Base-by-base conservation (phyloP, 2,888 invertebrate genomes). In the Acanthopleura granulata region DNA sequence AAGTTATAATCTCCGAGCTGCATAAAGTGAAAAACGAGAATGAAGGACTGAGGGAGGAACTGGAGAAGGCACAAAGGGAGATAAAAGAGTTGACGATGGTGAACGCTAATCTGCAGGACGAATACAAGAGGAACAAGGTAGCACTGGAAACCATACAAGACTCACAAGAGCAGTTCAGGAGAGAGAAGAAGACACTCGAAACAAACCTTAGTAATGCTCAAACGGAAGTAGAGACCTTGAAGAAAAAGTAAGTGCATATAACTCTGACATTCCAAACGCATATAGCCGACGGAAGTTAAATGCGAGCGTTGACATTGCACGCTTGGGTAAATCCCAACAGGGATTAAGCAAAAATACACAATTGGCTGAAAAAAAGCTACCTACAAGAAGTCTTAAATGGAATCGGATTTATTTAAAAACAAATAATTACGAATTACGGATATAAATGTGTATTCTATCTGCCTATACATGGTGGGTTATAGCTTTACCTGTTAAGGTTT, bases 211-310 rank as follows among this genome's bases (percentile, higher is more conserved):
- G 78, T 27, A 72, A 80, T 0, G 78, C 83, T 14, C 84, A 84
- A 74, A 77, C 84, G 4, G 87, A 86, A 76, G 85, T 86, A 69
- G 87, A 86, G 49, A 74, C 78, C 0, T 75, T 86, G 0, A 87
- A 84, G 72, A 81, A 83, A 76, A 84, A 83, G 87, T 86, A 79
- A 79, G 82, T 40, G n/a, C n/a, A n/a, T n/a, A n/a, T n/a, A n/a
- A n/a, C n/a, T n/a, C n/a, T n/a, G n/a, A n/a, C n/a, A n/a, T n/a
- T n/a, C n/a, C n/a, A n/a, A n/a, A n/a, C n/a, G n/a, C n/a, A n/a
- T n/a, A n/a, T n/a, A n/a, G n/a, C n/a, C n/a, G n/a, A n/a, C n/a
- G n/a, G n/a, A n/a, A n/a, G n/a, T n/a, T n/a, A n/a, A n/a, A n/a
- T n/a, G n/a, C n/a, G n/a, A n/a, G n/a, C n/a, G n/a, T n/a, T n/a